Percentiles rank a stretch among this genome's conserved stretches.
phyloP scores from a whole-genome alignment of 2,113 vertebrate genomes.

The Oncorhynchus masou region DNA sequence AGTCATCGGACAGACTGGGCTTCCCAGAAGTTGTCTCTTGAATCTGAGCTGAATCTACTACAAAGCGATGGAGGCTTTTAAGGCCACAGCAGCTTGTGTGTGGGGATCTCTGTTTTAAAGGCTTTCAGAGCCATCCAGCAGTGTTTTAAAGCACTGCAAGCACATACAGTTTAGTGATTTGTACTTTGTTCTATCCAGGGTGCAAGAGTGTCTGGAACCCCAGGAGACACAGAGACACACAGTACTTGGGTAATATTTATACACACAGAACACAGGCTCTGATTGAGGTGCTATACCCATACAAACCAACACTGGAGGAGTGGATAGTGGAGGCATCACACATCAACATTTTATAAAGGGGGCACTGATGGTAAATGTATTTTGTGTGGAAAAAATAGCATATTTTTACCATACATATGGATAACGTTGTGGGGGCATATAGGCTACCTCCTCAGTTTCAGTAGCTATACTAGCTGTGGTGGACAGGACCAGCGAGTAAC shows the following conservation, averaged over 20 bases:
- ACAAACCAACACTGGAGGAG: conserved; percentile 67
- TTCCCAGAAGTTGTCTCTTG: conserved; percentile 64
- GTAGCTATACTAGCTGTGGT: not conserved
- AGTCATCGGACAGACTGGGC: conserved; percentile 48
- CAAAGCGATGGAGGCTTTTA: conserved; percentile 67
- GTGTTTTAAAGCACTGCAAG: conserved; percentile 21
- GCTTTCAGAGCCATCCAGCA: conserved; percentile 33
- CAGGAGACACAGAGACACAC: not conserved
- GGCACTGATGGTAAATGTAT: conserved; percentile 20
- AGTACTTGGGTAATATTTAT: too few relatives aligned
- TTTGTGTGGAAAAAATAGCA: conserved; percentile 24
- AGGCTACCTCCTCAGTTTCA: too few relatives aligned
- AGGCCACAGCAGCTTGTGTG: conserved; percentile 52
- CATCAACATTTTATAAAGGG: conserved; percentile 15
- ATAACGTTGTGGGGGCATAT: too few relatives aligned
- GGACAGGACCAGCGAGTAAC: conserved; percentile 10
- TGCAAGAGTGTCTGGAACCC: not conserved
- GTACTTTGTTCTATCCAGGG: conserved; percentile 18
- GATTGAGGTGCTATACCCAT: too few relatives aligned
- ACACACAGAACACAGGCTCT: too few relatives aligned
- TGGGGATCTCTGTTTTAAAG: conserved; percentile 34
- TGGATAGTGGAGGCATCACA: conserved; percentile 71
- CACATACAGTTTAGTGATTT: conserved; percentile 26
- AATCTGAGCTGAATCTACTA: conserved; percentile 55
- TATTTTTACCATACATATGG: too few relatives aligned